A percentile compares a stretch with the other conserved stretches of the same genome.
Evolutionary conservation across 1,140 invertebrate genomes (phyloP).

Genomic region (Laupala kohalensis): DNA sequence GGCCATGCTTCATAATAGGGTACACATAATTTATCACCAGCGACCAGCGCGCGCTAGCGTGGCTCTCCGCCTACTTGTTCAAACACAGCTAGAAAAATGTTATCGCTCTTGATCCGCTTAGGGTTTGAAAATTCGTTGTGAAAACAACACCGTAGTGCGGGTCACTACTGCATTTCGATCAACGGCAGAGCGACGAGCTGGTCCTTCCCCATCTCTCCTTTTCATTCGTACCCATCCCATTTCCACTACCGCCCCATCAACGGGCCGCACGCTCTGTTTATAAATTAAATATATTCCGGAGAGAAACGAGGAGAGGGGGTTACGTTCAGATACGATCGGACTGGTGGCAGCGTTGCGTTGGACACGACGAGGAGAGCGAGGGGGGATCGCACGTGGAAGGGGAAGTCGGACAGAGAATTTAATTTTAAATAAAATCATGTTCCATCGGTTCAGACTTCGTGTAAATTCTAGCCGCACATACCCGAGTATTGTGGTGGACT

Average conservation of each 20-base stretch:
- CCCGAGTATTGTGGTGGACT: neutral
- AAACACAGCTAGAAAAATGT: neutral
- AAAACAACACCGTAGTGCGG: neutral
- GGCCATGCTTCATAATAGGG: neutral
- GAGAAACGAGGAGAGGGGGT: too few relatives aligned
- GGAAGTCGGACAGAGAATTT: neutral
- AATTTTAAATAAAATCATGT: neutral
- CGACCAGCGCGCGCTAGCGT: neutral
- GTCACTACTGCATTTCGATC: neutral
- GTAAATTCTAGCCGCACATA: neutral
- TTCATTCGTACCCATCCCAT: too few relatives aligned
- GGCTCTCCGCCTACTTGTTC: neutral
- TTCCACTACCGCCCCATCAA: too few relatives aligned
- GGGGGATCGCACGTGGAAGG: neutral
- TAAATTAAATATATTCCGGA: too few relatives aligned
- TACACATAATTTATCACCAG: neutral
- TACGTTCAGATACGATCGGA: too few relatives aligned
- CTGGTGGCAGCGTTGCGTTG: too few relatives aligned
- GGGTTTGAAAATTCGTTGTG: neutral
- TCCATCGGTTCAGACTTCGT: neutral
- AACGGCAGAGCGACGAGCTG: neutral
- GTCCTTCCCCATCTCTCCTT: too few relatives aligned
- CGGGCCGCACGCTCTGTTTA: too few relatives aligned
- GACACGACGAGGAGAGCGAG: too few relatives aligned
- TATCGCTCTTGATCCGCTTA: neutral